phyloP scores from a whole-genome alignment of 1,140 invertebrate species.

The Brachionus sp. region DNA sequence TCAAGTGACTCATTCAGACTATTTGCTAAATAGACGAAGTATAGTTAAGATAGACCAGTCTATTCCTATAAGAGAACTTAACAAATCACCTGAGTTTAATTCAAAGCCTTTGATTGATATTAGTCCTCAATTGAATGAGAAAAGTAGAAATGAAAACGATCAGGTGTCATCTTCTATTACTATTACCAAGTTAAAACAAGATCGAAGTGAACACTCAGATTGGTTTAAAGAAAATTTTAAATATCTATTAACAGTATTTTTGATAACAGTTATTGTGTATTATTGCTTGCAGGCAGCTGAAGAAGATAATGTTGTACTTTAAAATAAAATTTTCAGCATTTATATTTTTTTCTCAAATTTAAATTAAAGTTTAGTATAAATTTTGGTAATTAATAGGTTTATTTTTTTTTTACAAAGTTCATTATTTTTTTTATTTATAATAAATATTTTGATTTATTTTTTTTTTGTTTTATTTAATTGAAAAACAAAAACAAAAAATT shows the following conservation, averaged over 20 bases:
- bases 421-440: background rate
- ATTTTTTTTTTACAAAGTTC: background rate
- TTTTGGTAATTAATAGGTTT: background rate
- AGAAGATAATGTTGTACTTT: background rate
- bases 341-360: background rate
- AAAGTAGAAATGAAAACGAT: background rate
- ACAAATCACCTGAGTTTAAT: background rate
- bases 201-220: background rate
- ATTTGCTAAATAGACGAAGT: background rate
- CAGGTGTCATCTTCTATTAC: background rate
- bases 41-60: background rate
- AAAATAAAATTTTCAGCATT: background rate
- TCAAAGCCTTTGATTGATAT: background rate
- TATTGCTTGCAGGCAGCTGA: background rate
- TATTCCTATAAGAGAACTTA: background rate
- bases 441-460: background rate
- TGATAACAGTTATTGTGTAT: conserved; percentile 21
- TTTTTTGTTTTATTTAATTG: no score
- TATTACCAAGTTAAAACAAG: background rate
- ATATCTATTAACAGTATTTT: background rate
- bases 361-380: background rate
- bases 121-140: background rate
- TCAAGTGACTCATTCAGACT: background rate
- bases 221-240: conserved; percentile 4
- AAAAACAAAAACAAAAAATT: no score